These are phyloP conservation scores for Cephalopterus ornatus DNA, from an alignment of 2,113 vertebrate genomes.

Conservation along the genomic window DNA sequence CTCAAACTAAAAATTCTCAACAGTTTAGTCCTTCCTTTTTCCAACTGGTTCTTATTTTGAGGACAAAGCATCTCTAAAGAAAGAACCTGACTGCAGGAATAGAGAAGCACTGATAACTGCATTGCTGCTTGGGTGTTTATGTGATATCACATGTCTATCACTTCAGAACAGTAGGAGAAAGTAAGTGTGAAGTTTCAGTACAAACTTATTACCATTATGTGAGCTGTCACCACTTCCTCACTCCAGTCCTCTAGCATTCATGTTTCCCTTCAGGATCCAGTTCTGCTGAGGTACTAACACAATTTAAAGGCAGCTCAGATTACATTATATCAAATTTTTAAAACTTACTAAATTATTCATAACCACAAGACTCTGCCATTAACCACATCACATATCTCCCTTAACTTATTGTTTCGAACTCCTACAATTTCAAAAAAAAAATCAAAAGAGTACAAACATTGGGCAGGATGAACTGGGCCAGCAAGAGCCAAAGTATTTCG, in stretches of 20 bases:
- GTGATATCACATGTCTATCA: background rate
- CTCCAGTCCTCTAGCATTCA: background rate
- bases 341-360: background rate
- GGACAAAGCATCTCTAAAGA: background rate
- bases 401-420: background rate
- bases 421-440: background rate
- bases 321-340: background rate
- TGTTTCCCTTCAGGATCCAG: background rate
- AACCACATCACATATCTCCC: background rate
- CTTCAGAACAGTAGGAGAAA: background rate
- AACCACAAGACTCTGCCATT: background rate
- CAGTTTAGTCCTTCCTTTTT: background rate
- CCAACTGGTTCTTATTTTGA: background rate
- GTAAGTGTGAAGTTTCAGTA: background rate
- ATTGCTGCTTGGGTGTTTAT: background rate
- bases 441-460: background rate
- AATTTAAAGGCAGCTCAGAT: background rate
- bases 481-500: rapidly evolving
- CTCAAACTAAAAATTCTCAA: background rate
- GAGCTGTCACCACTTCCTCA: background rate
- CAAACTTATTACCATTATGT: background rate
- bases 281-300: background rate
- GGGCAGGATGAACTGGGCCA: background rate
- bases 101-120: background rate
- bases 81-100: background rate